A percentile compares a stretch with the other conserved stretches of the same genome.
Evolutionary conservation across 1,140 invertebrate genomes (phyloP).

Genomic region (Euglossa dilemma): DNA sequence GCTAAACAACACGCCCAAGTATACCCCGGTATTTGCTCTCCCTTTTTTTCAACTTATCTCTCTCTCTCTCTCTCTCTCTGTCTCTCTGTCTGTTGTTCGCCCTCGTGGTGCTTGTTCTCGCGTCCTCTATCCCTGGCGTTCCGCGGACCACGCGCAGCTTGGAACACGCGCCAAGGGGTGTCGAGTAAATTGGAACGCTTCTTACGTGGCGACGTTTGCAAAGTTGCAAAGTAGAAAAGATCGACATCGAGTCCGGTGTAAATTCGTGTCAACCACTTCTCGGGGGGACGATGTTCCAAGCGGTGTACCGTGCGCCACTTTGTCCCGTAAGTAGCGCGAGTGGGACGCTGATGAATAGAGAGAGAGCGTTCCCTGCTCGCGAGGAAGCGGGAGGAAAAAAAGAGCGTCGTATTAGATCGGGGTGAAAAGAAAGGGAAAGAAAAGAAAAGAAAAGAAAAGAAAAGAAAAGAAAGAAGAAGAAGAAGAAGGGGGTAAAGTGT

Average conservation of each 20-base stretch:
- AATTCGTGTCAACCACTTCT: slow-evolving; percentile 21
- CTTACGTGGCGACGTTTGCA: too few relatives aligned
- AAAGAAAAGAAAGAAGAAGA: too few relatives aligned
- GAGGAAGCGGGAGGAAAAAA: background rate
- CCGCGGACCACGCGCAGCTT: background rate
- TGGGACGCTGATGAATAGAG: slow-evolving; percentile 26
- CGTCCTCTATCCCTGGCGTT: background rate
- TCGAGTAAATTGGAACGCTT: too few relatives aligned
- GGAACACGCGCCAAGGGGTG: background rate
- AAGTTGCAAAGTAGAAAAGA: background rate
- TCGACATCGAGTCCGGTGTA: background rate
- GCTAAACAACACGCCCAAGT: background rate
- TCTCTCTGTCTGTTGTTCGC: too few relatives aligned
- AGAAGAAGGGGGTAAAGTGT: background rate
- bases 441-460: background rate
- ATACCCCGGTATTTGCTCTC: background rate
- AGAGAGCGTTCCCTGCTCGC: background rate
- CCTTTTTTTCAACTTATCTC: too few relatives aligned
- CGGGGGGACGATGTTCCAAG: background rate
- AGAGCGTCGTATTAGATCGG: too few relatives aligned
- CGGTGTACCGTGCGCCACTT: slow-evolving; percentile 12
- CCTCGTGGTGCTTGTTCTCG: too few relatives aligned
- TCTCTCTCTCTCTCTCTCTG: too few relatives aligned
- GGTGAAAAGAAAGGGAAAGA: background rate
- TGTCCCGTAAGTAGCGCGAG: slow-evolving; percentile 13